Evolutionary conservation across 2,113 vertebrate species (phyloP), one percentile per base, ranked within the genome.

Genomic region (Philantomba maxwellii): DNA sequence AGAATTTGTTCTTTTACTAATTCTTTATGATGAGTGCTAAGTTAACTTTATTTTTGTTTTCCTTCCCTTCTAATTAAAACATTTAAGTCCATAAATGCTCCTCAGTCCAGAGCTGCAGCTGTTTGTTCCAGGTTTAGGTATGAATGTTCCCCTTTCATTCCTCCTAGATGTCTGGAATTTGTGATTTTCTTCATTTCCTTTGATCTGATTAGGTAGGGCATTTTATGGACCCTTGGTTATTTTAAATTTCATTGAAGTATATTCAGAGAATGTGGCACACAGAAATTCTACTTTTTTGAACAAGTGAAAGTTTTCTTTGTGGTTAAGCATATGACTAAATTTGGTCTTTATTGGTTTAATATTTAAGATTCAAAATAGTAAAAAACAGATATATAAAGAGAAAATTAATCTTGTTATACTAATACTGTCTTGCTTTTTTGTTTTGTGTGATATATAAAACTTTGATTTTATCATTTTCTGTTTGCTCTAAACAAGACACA

Each of bases 241-340:
- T 91, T 91, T 66, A 92, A 92, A 93, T 95, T 92, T 95, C 80
- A 89, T 49, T 78, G 81, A 80, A 39, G 11, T 86, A 78, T 73
- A 16, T 19, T 93, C 60, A 78, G 58, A 62, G 55, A 86, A 66
- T 26, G 4, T 87, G 88, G 75, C 57, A 33, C 89, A 45, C 17
- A 87, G 86, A 89, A 83, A 28, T 25, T 93, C n/a, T 23, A 36
- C 55, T 91, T 90, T 83, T 78, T 39, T 49, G 39, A 95, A 83
- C 14, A 87, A 9, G 13, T 45, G 62, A 33, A 11, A 45, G 33
- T 57, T 92, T 93, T 86, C 73, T 80, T 82, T 78, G 80, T 78
- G 49, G 14, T 10, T 70, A 77, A 82, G 49, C 49, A 88, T 39
- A 60, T 43, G 57, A 93, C 26, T 53, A 70, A 82, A 89, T 89